A percentile compares a stretch with the other conserved stretches of the same genome.
Conservation (phyloP, 2,888 invertebrate genomes). For the Scrobipalpa atriplicella region DNA sequence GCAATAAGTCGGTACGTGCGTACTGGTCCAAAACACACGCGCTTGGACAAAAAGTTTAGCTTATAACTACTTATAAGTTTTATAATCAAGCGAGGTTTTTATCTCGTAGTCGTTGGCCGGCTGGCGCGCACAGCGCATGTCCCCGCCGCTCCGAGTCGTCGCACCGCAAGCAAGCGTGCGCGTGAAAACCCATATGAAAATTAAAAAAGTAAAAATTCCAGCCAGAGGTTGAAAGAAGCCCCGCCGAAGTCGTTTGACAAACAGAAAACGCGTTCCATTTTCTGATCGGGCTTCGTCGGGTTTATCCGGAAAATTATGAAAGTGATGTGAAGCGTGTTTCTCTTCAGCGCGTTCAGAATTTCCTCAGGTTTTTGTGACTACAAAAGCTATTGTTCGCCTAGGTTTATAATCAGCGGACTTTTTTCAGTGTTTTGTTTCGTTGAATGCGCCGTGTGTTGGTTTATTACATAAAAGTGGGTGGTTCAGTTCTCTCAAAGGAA, state of each 20-base stretch:
- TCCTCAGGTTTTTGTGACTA: conserved; percentile 69
- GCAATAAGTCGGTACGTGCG: conserved; percentile 65
- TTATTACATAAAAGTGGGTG: conserved; percentile 77
- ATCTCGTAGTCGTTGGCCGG: conserved; percentile 79
- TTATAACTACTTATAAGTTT: conserved; percentile 82
- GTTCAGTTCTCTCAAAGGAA: conserved; percentile 75
- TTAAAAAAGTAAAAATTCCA: conserved; percentile 54
- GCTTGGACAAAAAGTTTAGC: conserved; percentile 79
- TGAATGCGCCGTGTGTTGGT: conserved; percentile 74
- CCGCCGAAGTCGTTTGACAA: conserved; percentile 60
- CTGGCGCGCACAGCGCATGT: conserved; percentile 77
- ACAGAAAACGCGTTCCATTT: conserved; percentile 64
- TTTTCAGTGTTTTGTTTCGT: conserved; percentile 74
- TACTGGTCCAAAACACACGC: conserved; percentile 67
- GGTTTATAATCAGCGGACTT: conserved; percentile 62
- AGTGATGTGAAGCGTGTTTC: conserved; percentile 76
- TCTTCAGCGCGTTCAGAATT: conserved; percentile 64
- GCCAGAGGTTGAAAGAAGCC: conserved; percentile 54
- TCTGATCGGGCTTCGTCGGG: conserved; percentile 54
- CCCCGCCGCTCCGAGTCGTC: conserved; percentile 56
- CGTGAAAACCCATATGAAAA: conserved; percentile 68
- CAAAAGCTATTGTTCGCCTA: conserved; percentile 77
- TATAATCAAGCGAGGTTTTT: conserved; percentile 82
- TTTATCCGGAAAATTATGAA: conserved; percentile 74
- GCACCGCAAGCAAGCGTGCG: conserved; percentile 53